Evolutionary conservation across 2,113 vertebrate species (phyloP), one percentile per base, ranked within the genome.

Genomic region (Clarias macrocephalus): DNA sequence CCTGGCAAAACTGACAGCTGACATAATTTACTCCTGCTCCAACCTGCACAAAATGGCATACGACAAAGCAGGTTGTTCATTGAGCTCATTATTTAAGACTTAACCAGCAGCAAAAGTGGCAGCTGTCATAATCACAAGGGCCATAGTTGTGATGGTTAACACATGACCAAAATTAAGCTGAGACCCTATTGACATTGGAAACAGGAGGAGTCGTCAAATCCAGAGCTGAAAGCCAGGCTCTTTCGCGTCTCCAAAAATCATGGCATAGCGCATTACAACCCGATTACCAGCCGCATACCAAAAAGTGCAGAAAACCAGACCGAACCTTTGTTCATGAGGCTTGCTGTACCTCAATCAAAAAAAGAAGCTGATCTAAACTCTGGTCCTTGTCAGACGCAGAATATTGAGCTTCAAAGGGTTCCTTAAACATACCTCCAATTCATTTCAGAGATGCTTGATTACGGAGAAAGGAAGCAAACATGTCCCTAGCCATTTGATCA

Each of bases 101-200:
- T 88, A 87, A 92, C 90, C 87, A 91, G 91, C 91, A 88, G n/a
- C 37, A 82, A 92, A 92, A 88, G 89, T 89, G 91, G 88, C 84
- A 80, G 92, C 87, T 90, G 91, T 92, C 90, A 91, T 90, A 81
- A 92, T 93, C 91, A 92, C 86, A 87, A 72, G 88, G 85, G 87
- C 91, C 89, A 84, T 89, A 72, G 72, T 87, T 77, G 83, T 92
- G 94, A 94, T 94, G 91, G 94, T 86, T 92, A 92, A 93, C 94
- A 94, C 90, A 91, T 94, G 94, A 92, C 82, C 37, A 80, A 60
- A 73, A 89, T 92, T 72, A 87, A 83, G 88, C 72, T 68, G 89
- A 88, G 86, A 87, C 90, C 87, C 83, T 65, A 80, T 77, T 85
- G 88, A 89, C 87, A 88, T 60, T 83, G 81, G 80, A 91, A 84